Base-by-base conservation (phyloP, 2,888 invertebrate species). In the Pollenia labialis region DNA sequence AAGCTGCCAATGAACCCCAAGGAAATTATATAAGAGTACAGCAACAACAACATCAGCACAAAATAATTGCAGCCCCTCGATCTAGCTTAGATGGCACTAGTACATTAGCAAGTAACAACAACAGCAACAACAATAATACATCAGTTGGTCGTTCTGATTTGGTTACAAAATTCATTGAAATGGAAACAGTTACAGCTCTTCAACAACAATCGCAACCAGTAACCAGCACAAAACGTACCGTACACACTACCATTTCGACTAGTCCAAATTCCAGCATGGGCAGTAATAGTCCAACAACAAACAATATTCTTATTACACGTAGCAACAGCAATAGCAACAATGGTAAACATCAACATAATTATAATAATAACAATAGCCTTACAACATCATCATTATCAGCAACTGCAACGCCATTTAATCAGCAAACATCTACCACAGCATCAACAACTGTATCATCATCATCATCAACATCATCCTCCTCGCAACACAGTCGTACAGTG, bases 401-500 rank as follows among this genome's bases (percentile, higher is more conserved):
- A 54, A 62, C 68, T 54, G 56, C 85, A 56, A 68, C 84, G 58
- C 23, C 75, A 48, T 87, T 82, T 82, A 88, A 72, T 90, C 91
- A 87, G 90, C 91, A 72, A 76, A 62, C 77, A 23, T 87, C 85
- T 58, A 83, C 87, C 58, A 88, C 85, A 23, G 79, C 88, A 64
- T 84, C 86, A 4, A 50, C 72, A 44, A 72, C 76, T 58, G 44
- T 88, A 10, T 85, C 88, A 71, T 90, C 90, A 71, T 90, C 90
- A 86, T 90, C 91, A 64, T 88, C 90, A 46, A 58, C 85, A 32
- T 69, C 82, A 54, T 71, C 82, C 23, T 77, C 87, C 44, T 32
- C 68, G 18, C 86, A 86, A 68, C 84, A 89, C 87, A 93, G 92
- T 90, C 93, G 93, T 88, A 93, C 93, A 85, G 92, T 93, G 81